A percentile compares a stretch with the other conserved stretches of the same genome.
These are phyloP conservation scores for Gallinago stenura DNA, from an alignment of 2,797 vertebrate genomes.

Conservation along the genomic window DNA sequence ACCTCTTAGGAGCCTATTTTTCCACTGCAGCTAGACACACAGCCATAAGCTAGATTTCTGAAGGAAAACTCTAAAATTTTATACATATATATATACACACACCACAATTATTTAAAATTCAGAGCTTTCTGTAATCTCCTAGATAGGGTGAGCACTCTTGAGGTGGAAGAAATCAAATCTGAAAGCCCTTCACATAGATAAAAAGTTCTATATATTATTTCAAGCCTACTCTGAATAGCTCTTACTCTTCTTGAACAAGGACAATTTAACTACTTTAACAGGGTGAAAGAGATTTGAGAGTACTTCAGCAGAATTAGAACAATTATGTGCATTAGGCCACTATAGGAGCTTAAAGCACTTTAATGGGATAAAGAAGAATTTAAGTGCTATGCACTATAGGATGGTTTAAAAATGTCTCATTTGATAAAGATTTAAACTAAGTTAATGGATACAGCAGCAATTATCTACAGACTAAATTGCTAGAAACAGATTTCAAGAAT, in stretches of 20 bases:
- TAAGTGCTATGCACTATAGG: conserved; percentile 6
- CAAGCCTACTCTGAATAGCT: conserved; percentile 21
- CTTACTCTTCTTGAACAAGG: conserved; percentile 5
- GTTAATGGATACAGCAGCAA: conserved; percentile 36
- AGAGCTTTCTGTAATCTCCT: not conserved
- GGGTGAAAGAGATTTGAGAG: conserved; percentile 37
- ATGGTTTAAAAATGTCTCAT: conserved; percentile 21
- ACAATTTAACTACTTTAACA: conserved; percentile 40
- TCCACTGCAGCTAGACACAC: not conserved
- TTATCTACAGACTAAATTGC: conserved; percentile 4
- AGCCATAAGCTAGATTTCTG: not conserved
- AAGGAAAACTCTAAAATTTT: not conserved
- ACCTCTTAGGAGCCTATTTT: not conserved
- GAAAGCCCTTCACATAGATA: conserved; percentile 28
- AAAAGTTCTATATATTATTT: conserved; percentile 37
- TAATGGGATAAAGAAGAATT: conserved; percentile 53
- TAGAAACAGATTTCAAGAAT: conserved; percentile 42
- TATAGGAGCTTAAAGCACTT: conserved; percentile 22
- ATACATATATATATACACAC: not conserved
- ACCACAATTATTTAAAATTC: not conserved
- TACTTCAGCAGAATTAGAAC: conserved; percentile 59
- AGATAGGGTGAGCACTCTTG: not conserved
- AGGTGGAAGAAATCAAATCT: conserved; percentile 2
- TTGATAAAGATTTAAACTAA: conserved; percentile 51
- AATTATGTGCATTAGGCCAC: conserved; percentile 47